A percentile compares a stretch with the other conserved stretches of the same genome.
These are phyloP conservation scores for Paramormyrops kingsleyae DNA, from an alignment of 2,113 vertebrate species.

Conservation along the genomic window DNA sequence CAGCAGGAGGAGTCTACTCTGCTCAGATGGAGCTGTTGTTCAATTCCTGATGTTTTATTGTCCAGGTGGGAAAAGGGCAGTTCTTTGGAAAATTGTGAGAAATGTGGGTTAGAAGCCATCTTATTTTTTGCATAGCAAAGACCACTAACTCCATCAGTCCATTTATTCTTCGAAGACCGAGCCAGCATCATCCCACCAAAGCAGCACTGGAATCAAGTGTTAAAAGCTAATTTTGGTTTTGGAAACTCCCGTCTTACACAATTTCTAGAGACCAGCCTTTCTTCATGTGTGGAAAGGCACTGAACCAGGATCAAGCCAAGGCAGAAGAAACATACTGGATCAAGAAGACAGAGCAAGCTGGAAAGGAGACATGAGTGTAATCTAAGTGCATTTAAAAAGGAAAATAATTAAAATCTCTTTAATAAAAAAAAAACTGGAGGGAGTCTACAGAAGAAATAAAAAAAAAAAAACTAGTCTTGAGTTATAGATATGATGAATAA, in stretches of 20 bases:
- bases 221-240: neutral
- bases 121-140: conserved; percentile 66
- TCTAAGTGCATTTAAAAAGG: neutral
- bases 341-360: conserved; percentile 12
- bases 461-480: neutral
- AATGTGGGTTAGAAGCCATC: conserved; percentile 63
- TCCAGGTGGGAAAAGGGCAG: neutral
- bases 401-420: neutral
- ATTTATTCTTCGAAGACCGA: conserved; percentile 65
- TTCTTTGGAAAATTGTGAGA: conserved; percentile 37
- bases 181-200: conserved; percentile 66
- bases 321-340: conserved; percentile 34
- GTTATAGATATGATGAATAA: neutral
- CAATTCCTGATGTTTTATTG: neutral
- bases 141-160: conserved; percentile 68
- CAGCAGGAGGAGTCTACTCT: neutral
- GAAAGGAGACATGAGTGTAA: neutral
- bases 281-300: conserved; percentile 55
- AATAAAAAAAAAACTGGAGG: neutral
- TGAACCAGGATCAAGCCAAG: conserved; percentile 45
- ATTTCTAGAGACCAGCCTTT: conserved; percentile 60
- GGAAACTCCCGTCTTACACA: neutral
- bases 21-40: neutral
- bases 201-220: conserved; percentile 18
- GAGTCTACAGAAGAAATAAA: neutral